A percentile compares a stretch with the other conserved stretches of the same genome.
These are phyloP conservation scores for Eriocheir sinensis DNA, from an alignment of 1,140 invertebrate genomes.

Conservation along the genomic window DNA sequence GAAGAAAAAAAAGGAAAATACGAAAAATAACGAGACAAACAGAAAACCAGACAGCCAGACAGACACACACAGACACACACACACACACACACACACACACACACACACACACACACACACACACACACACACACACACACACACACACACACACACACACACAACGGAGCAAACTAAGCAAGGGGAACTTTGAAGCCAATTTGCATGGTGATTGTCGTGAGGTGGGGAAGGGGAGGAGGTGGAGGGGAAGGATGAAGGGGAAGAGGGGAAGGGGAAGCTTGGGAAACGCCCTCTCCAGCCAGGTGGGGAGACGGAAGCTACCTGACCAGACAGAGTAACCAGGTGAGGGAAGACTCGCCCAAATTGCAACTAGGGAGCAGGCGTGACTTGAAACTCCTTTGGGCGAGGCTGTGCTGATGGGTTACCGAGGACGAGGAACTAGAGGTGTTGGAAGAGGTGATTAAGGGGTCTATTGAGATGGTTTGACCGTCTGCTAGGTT, in stretches of 20 bases:
- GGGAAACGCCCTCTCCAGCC: not conserved
- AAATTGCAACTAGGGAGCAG: no score
- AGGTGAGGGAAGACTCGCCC: no score
- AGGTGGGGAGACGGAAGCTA: not conserved
- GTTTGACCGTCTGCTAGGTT: no score
- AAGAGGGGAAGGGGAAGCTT: not conserved
- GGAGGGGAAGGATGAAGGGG: not conserved
- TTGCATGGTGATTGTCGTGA: slow-evolving; percentile 3
- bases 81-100: not conserved
- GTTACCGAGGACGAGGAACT: no score
- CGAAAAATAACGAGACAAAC: no score
- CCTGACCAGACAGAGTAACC: not conserved
- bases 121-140: slow-evolving; percentile 20
- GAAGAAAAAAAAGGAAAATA: no score
- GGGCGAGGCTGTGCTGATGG: no score
- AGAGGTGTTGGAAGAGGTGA: no score
- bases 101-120: not conserved
- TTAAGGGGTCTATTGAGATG: no score
- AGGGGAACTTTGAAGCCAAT: not conserved
- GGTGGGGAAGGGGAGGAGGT: not conserved
- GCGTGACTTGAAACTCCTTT: no score
- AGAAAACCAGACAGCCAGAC: not conserved
- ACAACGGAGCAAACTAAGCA: slow-evolving; percentile 1
- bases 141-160: not conserved
- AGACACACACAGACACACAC: not conserved